These are phyloP conservation scores for Thamnaconus septentrionalis DNA, from an alignment of 2,113 vertebrate genomes.

Conservation along the genomic window DNA sequence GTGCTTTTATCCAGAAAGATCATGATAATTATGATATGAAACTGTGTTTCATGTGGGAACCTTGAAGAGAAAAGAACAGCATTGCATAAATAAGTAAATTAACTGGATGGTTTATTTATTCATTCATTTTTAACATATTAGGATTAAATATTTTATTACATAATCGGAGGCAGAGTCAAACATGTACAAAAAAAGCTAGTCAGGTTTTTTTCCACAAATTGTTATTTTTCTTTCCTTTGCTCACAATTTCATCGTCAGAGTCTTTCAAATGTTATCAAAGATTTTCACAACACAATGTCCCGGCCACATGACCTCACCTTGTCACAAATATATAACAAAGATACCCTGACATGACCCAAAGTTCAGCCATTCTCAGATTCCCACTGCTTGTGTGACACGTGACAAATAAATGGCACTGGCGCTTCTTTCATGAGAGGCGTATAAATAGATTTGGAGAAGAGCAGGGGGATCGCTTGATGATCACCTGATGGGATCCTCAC, in stretches of 20 bases:
- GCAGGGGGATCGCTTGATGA: conserved; percentile 45
- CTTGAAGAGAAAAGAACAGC: too few species aligned
- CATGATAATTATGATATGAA: too few species aligned
- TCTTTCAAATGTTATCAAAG: conserved; percentile 35
- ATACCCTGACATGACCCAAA: conserved; percentile 22
- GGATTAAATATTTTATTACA: not conserved
- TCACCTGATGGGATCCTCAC: conserved; percentile 61
- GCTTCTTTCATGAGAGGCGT: conserved; percentile 37
- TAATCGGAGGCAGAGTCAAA: not conserved
- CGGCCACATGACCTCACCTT: conserved; percentile 20
- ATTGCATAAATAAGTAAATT: too few species aligned
- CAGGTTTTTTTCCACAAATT: conserved; percentile 2
- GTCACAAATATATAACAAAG: conserved; percentile 38
- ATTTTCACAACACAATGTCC: conserved; percentile 17
- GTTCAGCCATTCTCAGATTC: conserved; percentile 25
- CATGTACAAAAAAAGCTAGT: not conserved
- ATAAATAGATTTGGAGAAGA: conserved; percentile 50
- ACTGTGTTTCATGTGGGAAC: too few species aligned
- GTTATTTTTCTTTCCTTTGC: not conserved
- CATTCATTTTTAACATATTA: too few species aligned
- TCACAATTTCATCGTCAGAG: conserved; percentile 6
- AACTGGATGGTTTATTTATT: too few species aligned
- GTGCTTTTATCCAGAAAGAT: too few species aligned
- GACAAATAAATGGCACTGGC: conserved; percentile 51
- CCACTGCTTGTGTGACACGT: conserved; percentile 29